These are phyloP conservation scores for Drepanosiphum platanoidis DNA, from an alignment of 2,888 invertebrate genomes.

Conservation along the genomic window DNA sequence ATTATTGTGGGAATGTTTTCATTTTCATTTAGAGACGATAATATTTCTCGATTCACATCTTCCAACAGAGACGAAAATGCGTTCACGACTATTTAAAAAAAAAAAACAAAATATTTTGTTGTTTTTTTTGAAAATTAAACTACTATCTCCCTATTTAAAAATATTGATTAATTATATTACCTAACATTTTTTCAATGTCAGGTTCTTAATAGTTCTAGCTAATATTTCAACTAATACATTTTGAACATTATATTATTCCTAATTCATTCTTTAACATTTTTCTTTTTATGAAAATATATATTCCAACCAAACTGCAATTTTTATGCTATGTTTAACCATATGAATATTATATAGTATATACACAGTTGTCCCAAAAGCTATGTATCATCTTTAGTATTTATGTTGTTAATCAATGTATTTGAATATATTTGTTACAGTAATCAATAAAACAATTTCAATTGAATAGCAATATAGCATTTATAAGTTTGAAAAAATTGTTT, in stretches of 20 bases:
- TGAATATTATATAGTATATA: no score
- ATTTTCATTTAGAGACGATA: conserved; percentile 55
- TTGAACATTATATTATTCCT: no score
- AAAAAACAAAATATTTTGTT: conserved; percentile 37
- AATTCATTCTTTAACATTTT: background rate
- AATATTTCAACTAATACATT: background rate
- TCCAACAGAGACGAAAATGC: conserved; percentile 83
- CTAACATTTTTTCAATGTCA: background rate
- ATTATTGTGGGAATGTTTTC: conserved; percentile 46
- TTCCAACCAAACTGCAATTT: background rate
- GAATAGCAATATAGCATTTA: no score
- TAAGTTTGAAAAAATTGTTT: no score
- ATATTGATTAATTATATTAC: no score
- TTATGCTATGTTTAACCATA: background rate
- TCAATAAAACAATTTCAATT: no score
- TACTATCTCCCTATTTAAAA: background rate
- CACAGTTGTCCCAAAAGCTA: no score
- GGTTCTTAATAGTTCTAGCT: background rate
- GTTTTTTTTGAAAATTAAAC: conserved; percentile 17
- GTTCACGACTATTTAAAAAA: conserved; percentile 75
- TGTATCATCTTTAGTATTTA: no score
- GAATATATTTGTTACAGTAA: no score
- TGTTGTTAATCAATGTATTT: no score
- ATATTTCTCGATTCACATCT: conserved; percentile 79
- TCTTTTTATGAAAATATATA: background rate